Evolutionary conservation across 2,797 vertebrate species (phyloP), one percentile per base, ranked within the genome.

Genomic region (Phoxinus dragarum): DNA sequence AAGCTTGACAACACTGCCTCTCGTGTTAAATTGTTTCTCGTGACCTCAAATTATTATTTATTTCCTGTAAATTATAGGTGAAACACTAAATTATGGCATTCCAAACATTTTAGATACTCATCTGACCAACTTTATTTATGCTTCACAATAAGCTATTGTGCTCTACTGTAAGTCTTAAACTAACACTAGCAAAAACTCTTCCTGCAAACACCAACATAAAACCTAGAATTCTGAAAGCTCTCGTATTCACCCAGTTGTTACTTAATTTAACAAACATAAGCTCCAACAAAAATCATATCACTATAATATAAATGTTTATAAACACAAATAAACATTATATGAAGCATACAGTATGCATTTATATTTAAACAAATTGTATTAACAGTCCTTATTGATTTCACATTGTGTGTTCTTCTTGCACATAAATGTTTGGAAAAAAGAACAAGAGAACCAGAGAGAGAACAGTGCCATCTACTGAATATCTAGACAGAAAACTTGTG

Each of bases 401-500:
- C 52, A 56, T 56, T 78, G 5, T 49, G 59, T 80, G 34, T 69
- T 49, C 21, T 16, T 36, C 3, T 59, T 81, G 16, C 52, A 40
- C 16, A 16, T 27, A 69, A 56, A 42, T 72, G 0, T 61, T 47
- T 80, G 27, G 21, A 6, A 36, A 40, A n/a, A 21, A 38, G 31
- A 27, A 64, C 12, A 38, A 79, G 31, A 76, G 56, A 66, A 27
- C 3, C 67, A 4, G 38, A 69, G 17, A 21, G 40, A 61, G 23
- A 71, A 88, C 64, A 84, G 77, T 67, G 81, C 81, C 81, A 76
- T 71, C 87, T 81, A n/a, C 75, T 84, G 76, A 75, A 83, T 17
- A 4, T 67, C 8, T 27, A 11, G n/a, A 80, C 73, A 1, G 7
- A 78, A 78, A 6, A 56, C 27, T 27, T 42, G 66, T 87, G 86